Evolutionary conservation across 2,888 invertebrate species (phyloP).

Genomic region (Coleophora flavipennella): DNA sequence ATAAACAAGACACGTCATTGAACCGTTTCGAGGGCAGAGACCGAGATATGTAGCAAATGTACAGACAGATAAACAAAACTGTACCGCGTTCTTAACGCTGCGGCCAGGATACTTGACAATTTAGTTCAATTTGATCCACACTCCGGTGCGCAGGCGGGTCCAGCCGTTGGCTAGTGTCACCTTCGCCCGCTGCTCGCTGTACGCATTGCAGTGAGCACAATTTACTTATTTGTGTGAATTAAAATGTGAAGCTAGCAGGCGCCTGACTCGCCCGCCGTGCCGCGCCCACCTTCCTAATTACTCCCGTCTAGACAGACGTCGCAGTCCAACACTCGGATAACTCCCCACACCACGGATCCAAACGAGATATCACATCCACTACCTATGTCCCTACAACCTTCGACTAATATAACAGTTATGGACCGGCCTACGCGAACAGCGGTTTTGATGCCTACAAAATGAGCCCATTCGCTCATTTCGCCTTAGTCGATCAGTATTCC

Average conservation of each 20-base stretch:
- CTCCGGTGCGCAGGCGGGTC: conserved; percentile 6
- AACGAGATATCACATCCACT: too few species aligned
- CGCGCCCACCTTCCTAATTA: conserved; percentile 66
- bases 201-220: conserved; percentile 13
- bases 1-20: conserved; percentile 37
- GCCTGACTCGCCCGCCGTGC: conserved; percentile 23
- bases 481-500: too few species aligned
- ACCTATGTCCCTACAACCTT: too few species aligned
- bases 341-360: conserved; percentile 22
- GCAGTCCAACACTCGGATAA: conserved; percentile 42
- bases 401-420: too few species aligned
- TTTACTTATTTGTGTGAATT: conserved; percentile 41
- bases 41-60: conserved; percentile 19
- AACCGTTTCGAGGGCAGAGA: conserved; percentile 35
- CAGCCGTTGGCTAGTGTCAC: conserved; percentile 15
- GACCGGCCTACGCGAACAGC: too few species aligned
- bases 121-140: conserved; percentile 20
- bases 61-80: conserved; percentile 18
- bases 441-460: too few species aligned
- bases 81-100: conserved; percentile 21
- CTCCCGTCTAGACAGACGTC: conserved; percentile 56
- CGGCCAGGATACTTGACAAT: conserved; percentile 24
- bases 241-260: conserved; percentile 39
- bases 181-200: conserved; percentile 8
- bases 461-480: too few species aligned